Percentiles rank a stretch among this genome's conserved stretches.
phyloP scores from a whole-genome alignment of 2,797 vertebrate species.

The Xiphophorus birchmanni region DNA sequence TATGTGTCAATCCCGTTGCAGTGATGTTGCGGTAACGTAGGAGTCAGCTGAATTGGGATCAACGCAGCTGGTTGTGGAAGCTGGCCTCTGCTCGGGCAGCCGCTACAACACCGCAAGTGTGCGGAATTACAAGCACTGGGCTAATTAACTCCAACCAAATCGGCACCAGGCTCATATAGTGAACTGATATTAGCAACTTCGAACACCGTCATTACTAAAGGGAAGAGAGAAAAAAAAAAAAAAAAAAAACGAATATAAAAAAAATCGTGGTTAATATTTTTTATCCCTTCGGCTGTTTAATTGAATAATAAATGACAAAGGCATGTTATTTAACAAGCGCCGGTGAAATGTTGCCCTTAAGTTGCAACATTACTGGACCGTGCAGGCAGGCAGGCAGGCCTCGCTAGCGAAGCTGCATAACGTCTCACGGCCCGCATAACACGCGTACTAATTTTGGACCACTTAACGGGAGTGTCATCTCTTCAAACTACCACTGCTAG shows the following conservation, averaged over 20 bases:
- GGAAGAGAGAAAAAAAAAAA: background rate
- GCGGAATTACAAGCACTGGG: slow-evolving; percentile 56
- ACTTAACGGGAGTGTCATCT: slow-evolving; percentile 68
- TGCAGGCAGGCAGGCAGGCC: slow-evolving; percentile 56
- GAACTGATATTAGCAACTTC: slow-evolving; percentile 39
- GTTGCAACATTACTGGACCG: slow-evolving; percentile 47
- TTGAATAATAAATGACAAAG: background rate
- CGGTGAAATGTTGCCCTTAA: slow-evolving; percentile 35
- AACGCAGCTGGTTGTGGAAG: slow-evolving; percentile 19
- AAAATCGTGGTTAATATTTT: background rate
- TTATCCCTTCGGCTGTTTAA: background rate
- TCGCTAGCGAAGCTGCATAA: slow-evolving; percentile 58
- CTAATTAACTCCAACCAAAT: slow-evolving; percentile 60
- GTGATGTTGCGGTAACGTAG: slow-evolving; percentile 64
- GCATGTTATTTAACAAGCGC: slow-evolving; percentile 13
- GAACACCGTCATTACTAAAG: slow-evolving; percentile 13
- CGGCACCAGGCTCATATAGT: slow-evolving; percentile 39
- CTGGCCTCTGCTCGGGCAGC: slow-evolving; percentile 25
- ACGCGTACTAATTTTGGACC: slow-evolving; percentile 49
- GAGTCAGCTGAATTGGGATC: slow-evolving; percentile 23
- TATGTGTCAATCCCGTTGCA: slow-evolving; percentile 60
- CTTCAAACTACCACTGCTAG: slow-evolving; percentile 15
- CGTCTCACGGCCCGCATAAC: slow-evolving; percentile 70
- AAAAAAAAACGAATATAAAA: background rate
- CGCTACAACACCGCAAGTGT: slow-evolving; percentile 32